Evolutionary conservation across 2,797 vertebrate species (phyloP).

Genomic region (Mycteria americana): DNA sequence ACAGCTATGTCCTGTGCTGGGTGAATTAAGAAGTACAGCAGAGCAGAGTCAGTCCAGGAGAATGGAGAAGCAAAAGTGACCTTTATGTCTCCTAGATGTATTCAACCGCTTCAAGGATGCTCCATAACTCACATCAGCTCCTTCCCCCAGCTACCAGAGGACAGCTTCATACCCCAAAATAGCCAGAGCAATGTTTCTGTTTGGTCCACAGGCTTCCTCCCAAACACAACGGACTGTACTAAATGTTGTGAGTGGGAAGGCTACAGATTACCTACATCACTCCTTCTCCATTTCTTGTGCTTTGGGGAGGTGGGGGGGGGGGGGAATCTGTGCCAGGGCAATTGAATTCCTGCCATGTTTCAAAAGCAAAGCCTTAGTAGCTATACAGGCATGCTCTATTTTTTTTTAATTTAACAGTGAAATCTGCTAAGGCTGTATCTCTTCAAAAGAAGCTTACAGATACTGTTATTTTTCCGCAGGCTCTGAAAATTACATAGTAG

Average conservation of each 20-base stretch:
- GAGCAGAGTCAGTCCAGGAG: neutral
- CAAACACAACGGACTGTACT: neutral
- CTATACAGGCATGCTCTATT: neutral
- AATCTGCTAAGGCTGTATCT: neutral
- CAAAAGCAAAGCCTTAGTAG: neutral
- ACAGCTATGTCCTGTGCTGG: neutral
- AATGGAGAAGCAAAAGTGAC: neutral
- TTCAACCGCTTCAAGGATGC: neutral
- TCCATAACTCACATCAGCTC: neutral
- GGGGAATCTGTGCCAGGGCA: neutral
- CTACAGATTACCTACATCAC: neutral
- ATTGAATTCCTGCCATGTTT: neutral
- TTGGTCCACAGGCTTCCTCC: neutral
- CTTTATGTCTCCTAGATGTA: neutral
- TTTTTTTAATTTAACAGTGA: neutral
- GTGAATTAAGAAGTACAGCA: neutral
- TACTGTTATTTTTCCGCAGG: neutral
- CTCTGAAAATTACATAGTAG: neutral
- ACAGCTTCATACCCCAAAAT: neutral
- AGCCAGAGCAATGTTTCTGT: neutral
- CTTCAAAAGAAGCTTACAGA: neutral
- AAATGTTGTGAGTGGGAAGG: neutral
- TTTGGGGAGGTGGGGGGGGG: neutral
- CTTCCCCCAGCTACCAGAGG: neutral
- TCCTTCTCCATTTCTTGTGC: neutral